These are phyloP conservation scores for Hedychridium roseum DNA, from an alignment of 2,888 invertebrate genomes.

Conservation along the genomic window DNA sequence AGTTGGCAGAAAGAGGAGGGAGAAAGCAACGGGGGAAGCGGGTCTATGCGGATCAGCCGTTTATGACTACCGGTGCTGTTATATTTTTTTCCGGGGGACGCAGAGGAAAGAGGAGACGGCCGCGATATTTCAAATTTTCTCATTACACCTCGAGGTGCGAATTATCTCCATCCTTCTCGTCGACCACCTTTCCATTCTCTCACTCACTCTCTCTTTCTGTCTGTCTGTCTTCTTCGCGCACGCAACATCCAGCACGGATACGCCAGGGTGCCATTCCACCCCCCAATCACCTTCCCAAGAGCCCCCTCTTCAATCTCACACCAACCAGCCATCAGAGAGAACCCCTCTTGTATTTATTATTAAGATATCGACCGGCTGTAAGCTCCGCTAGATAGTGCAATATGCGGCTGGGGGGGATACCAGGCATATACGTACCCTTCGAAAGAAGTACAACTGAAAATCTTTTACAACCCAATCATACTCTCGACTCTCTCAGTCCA, in stretches of 20 bases:
- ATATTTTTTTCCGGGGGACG: slow-evolving; percentile 42
- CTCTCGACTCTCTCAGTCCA: no score
- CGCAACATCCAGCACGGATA: slow-evolving; percentile 30
- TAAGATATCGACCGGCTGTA: slow-evolving; percentile 62
- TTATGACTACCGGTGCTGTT: slow-evolving; percentile 54
- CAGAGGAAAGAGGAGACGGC: slow-evolving; percentile 34
- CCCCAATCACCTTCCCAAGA: slow-evolving; percentile 48
- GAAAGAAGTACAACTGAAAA: no score
- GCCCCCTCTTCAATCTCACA: slow-evolving; percentile 58
- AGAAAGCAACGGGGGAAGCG: slow-evolving; percentile 7
- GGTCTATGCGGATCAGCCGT: slow-evolving; percentile 52
- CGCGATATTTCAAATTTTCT: slow-evolving; percentile 64
- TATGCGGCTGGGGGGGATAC: slow-evolving; percentile 39
- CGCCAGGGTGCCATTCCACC: slow-evolving; percentile 32
- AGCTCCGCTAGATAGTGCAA: slow-evolving; percentile 48
- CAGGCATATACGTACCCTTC: slow-evolving; percentile 27
- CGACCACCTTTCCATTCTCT: slow-evolving; percentile 12
- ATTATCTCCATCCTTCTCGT: slow-evolving; percentile 49
- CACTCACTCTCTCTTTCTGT: slow-evolving; percentile 20
- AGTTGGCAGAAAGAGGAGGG: slow-evolving; percentile 10
- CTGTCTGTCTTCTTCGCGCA: slow-evolving; percentile 17
- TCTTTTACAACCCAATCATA: no score
- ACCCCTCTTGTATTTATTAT: slow-evolving; percentile 63
- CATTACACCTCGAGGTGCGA: slow-evolving; percentile 63
- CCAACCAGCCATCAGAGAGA: slow-evolving; percentile 57